phyloP scores from a whole-genome alignment of 2,113 vertebrate species.

The Muscicapa adusta region DNA sequence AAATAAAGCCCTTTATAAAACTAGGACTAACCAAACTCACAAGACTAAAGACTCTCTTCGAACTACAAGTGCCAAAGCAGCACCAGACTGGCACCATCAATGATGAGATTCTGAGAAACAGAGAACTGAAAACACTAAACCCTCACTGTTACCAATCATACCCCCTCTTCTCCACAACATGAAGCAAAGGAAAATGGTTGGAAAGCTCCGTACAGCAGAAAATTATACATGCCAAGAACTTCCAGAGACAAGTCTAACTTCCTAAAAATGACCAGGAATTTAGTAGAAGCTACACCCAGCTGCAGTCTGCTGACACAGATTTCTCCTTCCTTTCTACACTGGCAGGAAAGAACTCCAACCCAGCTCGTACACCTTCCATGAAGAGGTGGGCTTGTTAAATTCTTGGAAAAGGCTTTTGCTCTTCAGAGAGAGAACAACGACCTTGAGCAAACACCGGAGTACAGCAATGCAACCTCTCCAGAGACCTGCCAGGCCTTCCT shows the following conservation, averaged over 20 bases:
- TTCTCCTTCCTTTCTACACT: not conserved
- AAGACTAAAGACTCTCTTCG: not conserved
- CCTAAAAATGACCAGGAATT: not conserved
- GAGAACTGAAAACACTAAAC: not conserved
- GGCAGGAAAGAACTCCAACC: not conserved
- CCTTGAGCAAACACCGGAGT: not conserved
- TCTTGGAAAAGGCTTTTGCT: not conserved
- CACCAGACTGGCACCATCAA: not conserved
- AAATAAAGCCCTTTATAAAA: not conserved
- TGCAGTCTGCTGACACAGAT: not conserved
- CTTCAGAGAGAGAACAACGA: not conserved
- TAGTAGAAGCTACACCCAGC: not conserved
- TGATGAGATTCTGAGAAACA: not conserved
- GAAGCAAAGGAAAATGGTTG: not conserved
- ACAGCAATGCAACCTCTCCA: not conserved
- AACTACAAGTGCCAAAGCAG: not conserved
- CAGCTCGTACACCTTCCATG: not conserved
- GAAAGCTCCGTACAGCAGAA: conserved; percentile 12
- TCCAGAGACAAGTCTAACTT: conserved; percentile 14
- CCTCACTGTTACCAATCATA: not conserved
- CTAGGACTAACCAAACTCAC: not conserved
- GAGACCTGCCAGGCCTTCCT: not conserved
- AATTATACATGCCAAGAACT: not conserved
- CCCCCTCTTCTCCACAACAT: not conserved
- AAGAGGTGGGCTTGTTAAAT: not conserved